Conservation (phyloP, 2,888 invertebrate species). For the Papilio elwesi region DNA sequence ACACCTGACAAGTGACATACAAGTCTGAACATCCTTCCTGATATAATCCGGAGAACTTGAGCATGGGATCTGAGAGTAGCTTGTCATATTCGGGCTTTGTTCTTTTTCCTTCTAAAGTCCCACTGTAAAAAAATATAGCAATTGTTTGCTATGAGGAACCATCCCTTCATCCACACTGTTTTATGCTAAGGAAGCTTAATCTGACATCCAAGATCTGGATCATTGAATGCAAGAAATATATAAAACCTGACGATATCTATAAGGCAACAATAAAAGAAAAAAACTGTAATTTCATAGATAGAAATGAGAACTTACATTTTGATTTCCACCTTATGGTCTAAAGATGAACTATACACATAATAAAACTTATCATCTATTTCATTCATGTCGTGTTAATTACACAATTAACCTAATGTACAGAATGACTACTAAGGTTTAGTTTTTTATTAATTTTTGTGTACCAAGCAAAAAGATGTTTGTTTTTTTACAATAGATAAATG, state of each 20-base stretch:
- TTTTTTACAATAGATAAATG: too few species aligned
- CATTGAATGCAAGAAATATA: background rate
- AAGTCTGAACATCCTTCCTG: slow-evolving; percentile 94
- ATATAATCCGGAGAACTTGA: slow-evolving; percentile 95
- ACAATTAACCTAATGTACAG: background rate
- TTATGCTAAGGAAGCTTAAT: background rate
- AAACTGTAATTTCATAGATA: slow-evolving; percentile 19
- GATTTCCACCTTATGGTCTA: slow-evolving; percentile 93
- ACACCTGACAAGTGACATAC: slow-evolving; percentile 93
- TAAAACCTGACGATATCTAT: background rate
- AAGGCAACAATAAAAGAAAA: background rate
- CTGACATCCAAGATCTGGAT: background rate
- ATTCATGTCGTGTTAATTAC: slow-evolving; percentile 81
- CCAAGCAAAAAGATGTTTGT: background rate
- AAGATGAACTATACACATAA: slow-evolving; percentile 95
- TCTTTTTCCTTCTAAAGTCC: slow-evolving; percentile 95
- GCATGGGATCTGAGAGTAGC: slow-evolving; percentile 92
- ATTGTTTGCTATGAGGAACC: too few species aligned
- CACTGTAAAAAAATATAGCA: slow-evolving; percentile 81
- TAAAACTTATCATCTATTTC: slow-evolving; percentile 91
- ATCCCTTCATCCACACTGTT: too few species aligned
- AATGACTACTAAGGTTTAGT: too few species aligned
- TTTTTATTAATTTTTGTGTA: slow-evolving; percentile 7
- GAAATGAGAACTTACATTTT: slow-evolving; percentile 90
- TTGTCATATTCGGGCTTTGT: slow-evolving; percentile 94